A percentile compares a stretch with the other conserved stretches of the same genome.
Conservation (phyloP, 1,140 invertebrate genomes). For the Apocrypta bakeri region DNA sequence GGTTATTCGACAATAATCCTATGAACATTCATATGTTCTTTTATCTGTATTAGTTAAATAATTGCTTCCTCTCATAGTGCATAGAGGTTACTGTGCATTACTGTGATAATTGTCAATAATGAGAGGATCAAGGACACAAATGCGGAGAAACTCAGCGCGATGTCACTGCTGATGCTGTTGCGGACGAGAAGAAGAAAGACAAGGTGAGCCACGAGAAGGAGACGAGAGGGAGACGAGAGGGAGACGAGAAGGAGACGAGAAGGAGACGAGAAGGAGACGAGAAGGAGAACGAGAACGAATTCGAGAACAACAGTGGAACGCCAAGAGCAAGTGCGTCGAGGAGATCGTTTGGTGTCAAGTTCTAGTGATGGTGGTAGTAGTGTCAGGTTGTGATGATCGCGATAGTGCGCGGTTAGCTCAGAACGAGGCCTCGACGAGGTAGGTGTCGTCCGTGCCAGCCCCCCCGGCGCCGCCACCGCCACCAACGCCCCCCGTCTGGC, state of each 20-base stretch:
- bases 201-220: no score
- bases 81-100: no score
- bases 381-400: not conserved
- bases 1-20: no score
- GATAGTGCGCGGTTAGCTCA: constrained; percentile 66
- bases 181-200: not conserved
- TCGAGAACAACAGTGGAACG: not conserved
- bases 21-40: not conserved
- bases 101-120: no score
- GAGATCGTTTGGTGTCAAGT: not conserved
- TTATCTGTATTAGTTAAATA: no score
- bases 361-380: not conserved
- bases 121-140: not conserved
- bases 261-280: no score
- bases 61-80: no score
- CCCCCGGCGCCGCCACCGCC: constrained; percentile 65
- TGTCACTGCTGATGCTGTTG: not conserved
- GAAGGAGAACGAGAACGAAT: not conserved
- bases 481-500: constrained; percentile 55
- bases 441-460: constrained; percentile 80
- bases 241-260: no score
- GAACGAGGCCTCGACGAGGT: constrained; percentile 88
- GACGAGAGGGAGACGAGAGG: no score
- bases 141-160: not conserved
- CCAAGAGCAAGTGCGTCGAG: not conserved